Evolutionary conservation across 2,113 vertebrate genomes (phyloP), one percentile per base, ranked within the genome.

Genomic region (Zosterops lateralis): DNA sequence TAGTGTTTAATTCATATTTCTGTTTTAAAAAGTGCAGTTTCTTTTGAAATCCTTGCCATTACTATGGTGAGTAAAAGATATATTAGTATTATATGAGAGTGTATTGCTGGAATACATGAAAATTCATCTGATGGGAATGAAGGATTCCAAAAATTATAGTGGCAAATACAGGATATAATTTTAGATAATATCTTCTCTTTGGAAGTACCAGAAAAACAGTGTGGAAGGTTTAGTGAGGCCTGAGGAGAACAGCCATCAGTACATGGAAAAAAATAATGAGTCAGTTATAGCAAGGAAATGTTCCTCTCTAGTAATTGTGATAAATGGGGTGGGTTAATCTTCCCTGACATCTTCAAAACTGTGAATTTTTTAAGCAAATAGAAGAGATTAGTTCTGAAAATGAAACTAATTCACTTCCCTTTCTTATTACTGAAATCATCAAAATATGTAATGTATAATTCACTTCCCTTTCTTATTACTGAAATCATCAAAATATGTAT

Each of bases 371-470:
- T 26, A 51, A 87, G 47, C 81, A 92, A 87, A 89, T 60, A 61
- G 36, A 60, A 67, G 72, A 87, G 61, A 88, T 89, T 74, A 77
- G 31, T 91, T 44, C 15, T 91, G 26, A 93, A 95, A 94, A 91
- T 61, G 5, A 77, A 87, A 71, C n/a, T 47, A 47, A 86, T 75
- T 95, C 50, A 64, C 34, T 87, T 92, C 14, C 14, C 54, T 68
- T 61, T 67, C 80, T 78, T 61, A 65, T 28, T 71, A 72, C 38
- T 64, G 76, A 91, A 96, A 76, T 85, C 15, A 5, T 82, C 47
- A 84, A 93, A 51, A 12, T 60, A 38, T 51, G 21, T 67, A 76
- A 44, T 67, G 11, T 10, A 45, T 47, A 47, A 86, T 75, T 95
- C 50, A 64, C n/a, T 87, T 92, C 14, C 16, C 51, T 71, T 61